Evolutionary conservation across 1,140 invertebrate species (phyloP).

Genomic region (Arctopsyche grandis): DNA sequence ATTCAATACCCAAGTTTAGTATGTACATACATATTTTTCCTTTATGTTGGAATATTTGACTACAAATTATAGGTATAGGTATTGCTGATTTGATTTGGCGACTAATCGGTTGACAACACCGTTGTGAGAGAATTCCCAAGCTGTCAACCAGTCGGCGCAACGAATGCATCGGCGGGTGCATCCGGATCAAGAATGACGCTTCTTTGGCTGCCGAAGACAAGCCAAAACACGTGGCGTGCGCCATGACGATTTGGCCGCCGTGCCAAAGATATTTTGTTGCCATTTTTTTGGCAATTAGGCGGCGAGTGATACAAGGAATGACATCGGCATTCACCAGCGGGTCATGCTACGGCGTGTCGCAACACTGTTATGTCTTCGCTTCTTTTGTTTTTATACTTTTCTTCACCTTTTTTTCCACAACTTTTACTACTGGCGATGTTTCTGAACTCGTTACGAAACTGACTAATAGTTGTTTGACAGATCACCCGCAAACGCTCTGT

Average conservation of each 20-base stretch:
- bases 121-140: too few species aligned
- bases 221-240: constrained; percentile 27
- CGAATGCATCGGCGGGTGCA: too few species aligned
- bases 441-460: too few species aligned
- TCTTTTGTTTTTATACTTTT: constrained; percentile 4
- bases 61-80: too few species aligned
- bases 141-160: too few species aligned
- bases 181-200: not conserved
- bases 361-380: constrained; percentile 16
- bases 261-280: constrained; percentile 44
- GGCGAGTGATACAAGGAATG: constrained; percentile 45
- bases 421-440: not conserved
- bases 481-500: too few species aligned
- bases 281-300: constrained; percentile 54
- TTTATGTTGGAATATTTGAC: too few species aligned
- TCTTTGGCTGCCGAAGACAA: not conserved
- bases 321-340: constrained; percentile 48
- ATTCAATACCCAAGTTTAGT: too few species aligned
- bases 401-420: not conserved
- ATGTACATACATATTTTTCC: too few species aligned
- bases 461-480: too few species aligned
- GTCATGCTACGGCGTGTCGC: constrained; percentile 28
- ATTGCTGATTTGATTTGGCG: too few species aligned
- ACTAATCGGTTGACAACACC: too few species aligned
- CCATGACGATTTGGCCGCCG: constrained; percentile 36